A percentile compares a stretch with the other conserved stretches of the same genome.
These are phyloP conservation scores for Pseudachorutes palmiensis DNA, from an alignment of 1,140 invertebrate genomes.

Conservation along the genomic window DNA sequence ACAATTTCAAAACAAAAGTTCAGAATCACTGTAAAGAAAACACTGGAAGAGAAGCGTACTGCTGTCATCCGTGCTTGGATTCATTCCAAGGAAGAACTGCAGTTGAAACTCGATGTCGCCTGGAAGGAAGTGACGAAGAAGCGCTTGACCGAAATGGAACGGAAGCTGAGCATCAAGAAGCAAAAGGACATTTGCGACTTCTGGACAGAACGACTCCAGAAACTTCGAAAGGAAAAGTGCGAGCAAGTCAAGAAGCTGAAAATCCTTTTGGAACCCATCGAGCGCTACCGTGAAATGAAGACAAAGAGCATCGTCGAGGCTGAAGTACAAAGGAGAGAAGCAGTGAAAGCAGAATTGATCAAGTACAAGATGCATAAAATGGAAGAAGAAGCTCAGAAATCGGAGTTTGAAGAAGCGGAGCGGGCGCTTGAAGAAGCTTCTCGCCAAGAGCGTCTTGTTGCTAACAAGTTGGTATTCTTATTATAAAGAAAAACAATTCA, in stretches of 20 bases:
- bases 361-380: conserved; percentile 3
- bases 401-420: not conserved
- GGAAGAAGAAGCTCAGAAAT: not conserved
- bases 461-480: not conserved
- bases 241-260: conserved; percentile 17
- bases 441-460: not conserved
- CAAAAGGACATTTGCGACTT: conserved; percentile 23
- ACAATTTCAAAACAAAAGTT: conserved; percentile 33
- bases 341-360: conserved; percentile 11
- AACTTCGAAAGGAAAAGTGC: conserved; percentile 28
- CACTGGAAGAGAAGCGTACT: conserved; percentile 23
- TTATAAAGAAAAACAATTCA: not conserved
- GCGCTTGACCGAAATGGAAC: conserved; percentile 12
- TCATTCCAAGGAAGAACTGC: conserved; percentile 29
- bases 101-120: conserved; percentile 23
- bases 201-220: conserved; percentile 18
- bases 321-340: not conserved
- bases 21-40: conserved; percentile 20
- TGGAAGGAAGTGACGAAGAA: conserved; percentile 24
- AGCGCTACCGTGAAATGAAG: not conserved
- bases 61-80: conserved; percentile 28
- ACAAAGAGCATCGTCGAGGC: not conserved
- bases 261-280: conserved; percentile 18
- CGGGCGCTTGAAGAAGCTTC: conserved; percentile 2
- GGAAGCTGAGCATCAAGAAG: conserved; percentile 4